Base-by-base conservation (phyloP, 2,797 vertebrate species). In the Coregonus suidteri region DNA sequence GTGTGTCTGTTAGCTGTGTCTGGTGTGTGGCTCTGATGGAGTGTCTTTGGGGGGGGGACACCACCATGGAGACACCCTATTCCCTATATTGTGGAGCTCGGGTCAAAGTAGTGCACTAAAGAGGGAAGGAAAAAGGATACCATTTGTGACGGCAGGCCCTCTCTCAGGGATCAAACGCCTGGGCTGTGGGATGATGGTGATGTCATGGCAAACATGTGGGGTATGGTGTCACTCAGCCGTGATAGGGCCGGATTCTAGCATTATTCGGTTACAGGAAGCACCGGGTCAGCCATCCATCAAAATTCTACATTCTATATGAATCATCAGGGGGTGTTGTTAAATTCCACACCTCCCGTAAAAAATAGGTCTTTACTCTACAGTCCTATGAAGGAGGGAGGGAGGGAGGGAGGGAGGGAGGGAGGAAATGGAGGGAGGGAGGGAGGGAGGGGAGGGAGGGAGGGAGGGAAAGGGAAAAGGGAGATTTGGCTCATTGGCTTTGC, bases 401-500 rank as follows among this genome's bases (percentile, higher is more conserved):
- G 77, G 75, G 85, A 85, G 83, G 59, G 62, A 64, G 34, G 47
- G n/a, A n/a, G n/a, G n/a, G n/a, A n/a, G n/a, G n/a, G n/a, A n/a
- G 25, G 82, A 77, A 75, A 79, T n/a, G 41, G 54, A 74, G 81
- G 89, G 87, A 86, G 89, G 82, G 79, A 74, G 77, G 75, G 85
- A 85, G 83, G 59, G 62, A 64, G 34, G 47, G 37, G n/a, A 67
- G 31, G 51, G 30, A 84, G 74, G 75, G 25, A 67, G 35, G 30
- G 83, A 74, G 75, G 82, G 77, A 75, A 78, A 74, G 81, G 25
- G 82, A 77, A 75, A 79, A 74, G 81, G 89, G 87, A 86, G 89
- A 91, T 87, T 80, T 77, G 87, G 84, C 88, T 91, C 90, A 92
- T 91, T 93, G 86, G 83, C 81, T 85, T 80, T 72, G 82, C 85